Evolutionary conservation across 2,888 invertebrate genomes (phyloP).

Genomic region (Agrochola macilenta): DNA sequence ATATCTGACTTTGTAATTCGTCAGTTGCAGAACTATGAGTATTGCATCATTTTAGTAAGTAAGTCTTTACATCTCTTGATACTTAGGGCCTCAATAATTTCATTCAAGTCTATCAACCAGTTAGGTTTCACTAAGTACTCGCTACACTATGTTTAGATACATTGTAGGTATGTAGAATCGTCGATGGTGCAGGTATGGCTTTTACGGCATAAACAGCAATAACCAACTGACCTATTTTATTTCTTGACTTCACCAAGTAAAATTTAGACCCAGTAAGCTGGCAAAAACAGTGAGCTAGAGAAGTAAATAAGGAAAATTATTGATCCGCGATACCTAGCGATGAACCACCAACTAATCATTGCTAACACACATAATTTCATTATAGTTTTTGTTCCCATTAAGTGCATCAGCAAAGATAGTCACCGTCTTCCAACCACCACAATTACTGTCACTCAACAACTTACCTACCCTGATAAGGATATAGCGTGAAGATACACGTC

Average conservation of each 20-base stretch:
- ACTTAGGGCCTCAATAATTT: background rate
- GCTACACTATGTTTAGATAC: background rate
- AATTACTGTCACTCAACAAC: conserved; percentile 60
- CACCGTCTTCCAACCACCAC: conserved; percentile 27
- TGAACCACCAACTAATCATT: conserved; percentile 20
- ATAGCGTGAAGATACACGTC: conserved; percentile 61
- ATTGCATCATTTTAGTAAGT: background rate
- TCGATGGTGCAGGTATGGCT: background rate
- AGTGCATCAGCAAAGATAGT: conserved; percentile 4
- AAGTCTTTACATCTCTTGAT: background rate
- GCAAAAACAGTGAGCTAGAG: background rate
- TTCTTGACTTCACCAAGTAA: background rate
- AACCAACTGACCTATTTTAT: no score
- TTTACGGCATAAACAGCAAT: background rate
- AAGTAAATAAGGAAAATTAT: conserved; percentile 4
- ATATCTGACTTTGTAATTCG: no score
- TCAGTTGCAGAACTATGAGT: background rate
- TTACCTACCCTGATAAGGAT: conserved; percentile 54
- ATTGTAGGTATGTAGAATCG: no score
- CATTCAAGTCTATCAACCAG: background rate
- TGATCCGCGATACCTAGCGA: background rate
- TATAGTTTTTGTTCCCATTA: conserved; percentile 38
- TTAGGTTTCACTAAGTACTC: background rate
- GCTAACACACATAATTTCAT: conserved; percentile 36
- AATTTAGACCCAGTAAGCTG: background rate